Evolutionary conservation across 2,888 invertebrate genomes (phyloP).

Genomic region (Agrilus cyanescens): DNA sequence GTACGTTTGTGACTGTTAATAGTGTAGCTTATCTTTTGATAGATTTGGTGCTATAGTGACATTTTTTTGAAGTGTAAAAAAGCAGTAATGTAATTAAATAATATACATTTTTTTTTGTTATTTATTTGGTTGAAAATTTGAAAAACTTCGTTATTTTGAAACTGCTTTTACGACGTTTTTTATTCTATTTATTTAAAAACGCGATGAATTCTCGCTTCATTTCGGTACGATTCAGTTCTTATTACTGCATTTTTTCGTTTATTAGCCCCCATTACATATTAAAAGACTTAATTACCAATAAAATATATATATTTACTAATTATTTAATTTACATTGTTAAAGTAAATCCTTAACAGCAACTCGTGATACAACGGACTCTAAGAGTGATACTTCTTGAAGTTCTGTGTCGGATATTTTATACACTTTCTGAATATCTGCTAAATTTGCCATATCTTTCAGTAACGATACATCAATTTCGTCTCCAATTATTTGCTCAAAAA

Average conservation of each 20-base stretch:
- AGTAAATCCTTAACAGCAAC: slow-evolving; percentile 54
- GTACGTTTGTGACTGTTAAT: too few relatives aligned
- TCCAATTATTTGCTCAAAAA: slow-evolving; percentile 44
- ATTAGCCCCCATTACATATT: too few relatives aligned
- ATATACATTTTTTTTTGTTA: too few relatives aligned
- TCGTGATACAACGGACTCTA: slow-evolving; percentile 52
- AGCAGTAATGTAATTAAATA: slow-evolving; percentile 1
- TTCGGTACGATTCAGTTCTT: too few relatives aligned
- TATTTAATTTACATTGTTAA: slow-evolving; percentile 20
- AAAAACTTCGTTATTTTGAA: too few relatives aligned
- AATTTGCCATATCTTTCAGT: slow-evolving; percentile 38
- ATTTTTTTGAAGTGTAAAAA: slow-evolving; percentile 32
- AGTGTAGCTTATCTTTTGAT: neutral
- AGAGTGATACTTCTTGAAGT: slow-evolving; percentile 32
- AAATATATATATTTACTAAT: slow-evolving; percentile 19
- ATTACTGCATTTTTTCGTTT: too few relatives aligned
- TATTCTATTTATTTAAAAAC: too few relatives aligned
- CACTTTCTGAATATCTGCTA: slow-evolving; percentile 40
- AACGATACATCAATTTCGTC: slow-evolving; percentile 38
- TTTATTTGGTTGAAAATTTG: too few relatives aligned
- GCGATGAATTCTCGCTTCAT: too few relatives aligned
- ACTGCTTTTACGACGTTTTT: too few relatives aligned
- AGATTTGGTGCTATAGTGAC: slow-evolving; percentile 16
- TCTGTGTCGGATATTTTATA: slow-evolving; percentile 50
- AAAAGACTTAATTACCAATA: too few relatives aligned